phyloP scores from a whole-genome alignment of 2,888 invertebrate genomes.

The Zygogramma bicolorata region DNA sequence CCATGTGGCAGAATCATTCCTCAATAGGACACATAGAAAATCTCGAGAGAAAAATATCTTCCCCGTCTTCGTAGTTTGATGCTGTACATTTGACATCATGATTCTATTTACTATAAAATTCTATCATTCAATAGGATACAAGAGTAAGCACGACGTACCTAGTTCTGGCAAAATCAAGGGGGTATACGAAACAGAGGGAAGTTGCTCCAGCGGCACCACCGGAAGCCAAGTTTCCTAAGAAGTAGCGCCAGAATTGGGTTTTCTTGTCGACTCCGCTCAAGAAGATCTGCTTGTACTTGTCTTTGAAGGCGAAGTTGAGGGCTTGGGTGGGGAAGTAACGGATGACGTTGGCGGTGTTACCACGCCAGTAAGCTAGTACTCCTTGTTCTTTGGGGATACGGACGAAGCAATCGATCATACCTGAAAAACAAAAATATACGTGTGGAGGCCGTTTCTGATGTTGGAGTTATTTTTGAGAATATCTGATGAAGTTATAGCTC shows the following conservation, averaged over 20 bases:
- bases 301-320: conserved; percentile 95
- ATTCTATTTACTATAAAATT: too few relatives aligned
- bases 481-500: too few relatives aligned
- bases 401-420: conserved; percentile 86
- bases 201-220: conserved; percentile 96
- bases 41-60: too few relatives aligned
- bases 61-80: too few relatives aligned
- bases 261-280: conserved; percentile 88
- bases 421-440: conserved; percentile 62
- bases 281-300: conserved; percentile 91
- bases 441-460: too few relatives aligned
- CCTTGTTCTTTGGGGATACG: conserved; percentile 92
- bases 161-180: conserved; percentile 94
- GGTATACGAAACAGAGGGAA: conserved; percentile 94
- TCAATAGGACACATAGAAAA: too few relatives aligned
- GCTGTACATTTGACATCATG: too few relatives aligned
- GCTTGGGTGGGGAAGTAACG: conserved; percentile 87
- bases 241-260: conserved; percentile 89
- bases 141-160: conserved; percentile 72
- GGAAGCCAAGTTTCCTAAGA: conserved; percentile 89
- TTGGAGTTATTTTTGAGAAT: too few relatives aligned
- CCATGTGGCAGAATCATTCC: too few relatives aligned
- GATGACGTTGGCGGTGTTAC: conserved; percentile 94
- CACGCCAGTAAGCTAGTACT: conserved; percentile 88
- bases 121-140: too few relatives aligned